These are phyloP conservation scores for Coregonus suidteri DNA, from an alignment of 2,797 vertebrate genomes.

Conservation along the genomic window DNA sequence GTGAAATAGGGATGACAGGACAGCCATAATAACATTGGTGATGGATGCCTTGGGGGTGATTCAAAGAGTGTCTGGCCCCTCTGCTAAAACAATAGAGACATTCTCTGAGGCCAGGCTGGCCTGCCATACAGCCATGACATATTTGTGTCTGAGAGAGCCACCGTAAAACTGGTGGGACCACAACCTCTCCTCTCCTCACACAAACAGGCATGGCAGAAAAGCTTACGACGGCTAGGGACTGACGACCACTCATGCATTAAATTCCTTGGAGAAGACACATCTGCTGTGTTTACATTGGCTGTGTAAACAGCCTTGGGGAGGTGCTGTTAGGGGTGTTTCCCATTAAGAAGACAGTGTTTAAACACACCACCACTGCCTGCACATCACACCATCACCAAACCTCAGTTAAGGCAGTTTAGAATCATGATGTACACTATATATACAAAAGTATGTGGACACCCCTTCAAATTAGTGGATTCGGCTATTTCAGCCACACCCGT, in stretches of 20 bases:
- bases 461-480: background rate
- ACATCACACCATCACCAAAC: background rate
- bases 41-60: background rate
- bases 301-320: constrained; percentile 8
- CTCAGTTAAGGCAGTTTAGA: background rate
- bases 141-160: background rate
- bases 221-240: background rate
- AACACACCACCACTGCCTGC: background rate
- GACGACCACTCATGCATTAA: background rate
- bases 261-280: background rate
- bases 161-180: background rate
- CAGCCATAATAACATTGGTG: background rate
- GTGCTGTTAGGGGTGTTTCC: background rate
- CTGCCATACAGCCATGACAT: background rate
- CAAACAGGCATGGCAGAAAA: background rate
- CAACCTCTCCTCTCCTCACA: background rate
- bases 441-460: background rate
- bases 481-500: no score
- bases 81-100: background rate
- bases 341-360: background rate
- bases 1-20: background rate
- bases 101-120: background rate
- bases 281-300: background rate
- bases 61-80: background rate
- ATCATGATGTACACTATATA: no score